Evolutionary conservation across 2,888 invertebrate species (phyloP), one percentile per base, ranked within the genome.

Genomic region (Hipparchia sbordonii): DNA sequence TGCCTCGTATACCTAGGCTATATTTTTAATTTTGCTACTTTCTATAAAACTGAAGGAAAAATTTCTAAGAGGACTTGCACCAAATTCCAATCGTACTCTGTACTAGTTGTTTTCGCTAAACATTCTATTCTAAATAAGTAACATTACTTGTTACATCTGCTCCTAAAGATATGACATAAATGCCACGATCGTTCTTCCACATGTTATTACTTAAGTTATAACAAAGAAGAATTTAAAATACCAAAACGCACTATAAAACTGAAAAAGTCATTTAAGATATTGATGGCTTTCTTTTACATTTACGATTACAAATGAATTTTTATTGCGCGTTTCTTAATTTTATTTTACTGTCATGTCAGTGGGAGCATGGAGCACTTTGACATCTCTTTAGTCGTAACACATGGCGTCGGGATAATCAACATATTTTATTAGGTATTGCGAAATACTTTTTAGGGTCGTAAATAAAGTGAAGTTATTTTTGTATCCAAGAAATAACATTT

Each of bases 231-330:
- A 65, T 65, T 63, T 52, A 51, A 65, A 65, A 65, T 65, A 33
- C 82, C 82, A 81, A 79, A 76, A 76, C 75, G 75, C 74, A 79
- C 84, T 82, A 84, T 89, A 90, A 91, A 88, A 82, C 78, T 82
- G 82, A 65, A 85, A 71, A 84, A 87, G 86, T 85, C 84, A 83
- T 78, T 81, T 76, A 33, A 73, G 78, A 83, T 82, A 87, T 88
- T 89, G 88, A 90, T 87, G 88, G 84, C 88, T 87, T 87, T 88
- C 84, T 88, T 89, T 12, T 52, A 65, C 65, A 52, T 68, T 90
- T 87, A 89, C 87, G 88, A 89, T 86, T 83, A 81, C 84, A 77
- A 79, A 81, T 81, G 82, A 83, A 81, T 79, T 79, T 78, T 83
- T 81, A 84, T 85, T 84, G 80, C 82, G 72, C 75, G 77, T 79